These are phyloP conservation scores for Zaprionus davidi DNA, from an alignment of 1,140 invertebrate genomes.

Conservation along the genomic window DNA sequence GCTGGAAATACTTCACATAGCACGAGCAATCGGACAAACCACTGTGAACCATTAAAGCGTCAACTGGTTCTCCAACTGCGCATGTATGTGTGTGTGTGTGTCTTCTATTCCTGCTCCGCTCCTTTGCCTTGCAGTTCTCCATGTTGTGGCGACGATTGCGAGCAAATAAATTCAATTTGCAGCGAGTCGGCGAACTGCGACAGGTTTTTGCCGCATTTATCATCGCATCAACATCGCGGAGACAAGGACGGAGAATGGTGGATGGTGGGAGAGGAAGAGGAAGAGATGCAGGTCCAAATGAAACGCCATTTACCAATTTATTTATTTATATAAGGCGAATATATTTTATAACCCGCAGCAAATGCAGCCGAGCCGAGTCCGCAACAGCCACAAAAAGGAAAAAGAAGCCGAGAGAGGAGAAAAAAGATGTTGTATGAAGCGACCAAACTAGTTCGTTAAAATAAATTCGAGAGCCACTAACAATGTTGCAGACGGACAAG, in stretches of 20 bases:
- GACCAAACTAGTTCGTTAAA: constrained; percentile 83
- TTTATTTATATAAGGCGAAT: constrained; percentile 83
- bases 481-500: constrained; percentile 67
- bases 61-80: constrained; percentile 52
- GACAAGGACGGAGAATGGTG: constrained; percentile 12
- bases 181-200: constrained; percentile 68
- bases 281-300: constrained; percentile 59
- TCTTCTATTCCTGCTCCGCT: constrained; percentile 23
- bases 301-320: constrained; percentile 82
- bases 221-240: constrained; percentile 69
- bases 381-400: not conserved
- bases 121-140: constrained; percentile 18
- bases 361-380: constrained; percentile 44
- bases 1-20: constrained; percentile 55
- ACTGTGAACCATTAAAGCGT: constrained; percentile 63
- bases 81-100: constrained; percentile 24
- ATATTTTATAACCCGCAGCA: constrained; percentile 81
- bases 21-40: constrained; percentile 55
- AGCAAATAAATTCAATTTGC: constrained; percentile 82
- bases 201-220: constrained; percentile 83
- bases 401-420: constrained; percentile 27
- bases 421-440: constrained; percentile 81
- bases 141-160: constrained; percentile 53
- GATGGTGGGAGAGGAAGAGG: not conserved
- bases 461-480: constrained; percentile 82